Evolutionary conservation across 2,113 vertebrate species (phyloP), one percentile per base, ranked within the genome.

Genomic region (Toxostoma redivivum): DNA sequence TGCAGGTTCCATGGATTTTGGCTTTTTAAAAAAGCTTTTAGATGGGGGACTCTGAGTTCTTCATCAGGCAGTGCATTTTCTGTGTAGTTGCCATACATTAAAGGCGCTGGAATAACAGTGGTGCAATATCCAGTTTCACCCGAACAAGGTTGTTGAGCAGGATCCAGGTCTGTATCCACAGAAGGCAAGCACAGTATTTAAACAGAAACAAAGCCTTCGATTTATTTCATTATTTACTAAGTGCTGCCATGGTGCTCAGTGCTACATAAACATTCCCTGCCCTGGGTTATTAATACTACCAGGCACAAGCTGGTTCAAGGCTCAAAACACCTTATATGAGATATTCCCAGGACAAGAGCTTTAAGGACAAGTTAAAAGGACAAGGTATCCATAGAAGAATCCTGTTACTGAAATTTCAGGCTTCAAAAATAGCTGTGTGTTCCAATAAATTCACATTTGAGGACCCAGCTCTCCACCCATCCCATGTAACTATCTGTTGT

Each of bases 191-290:
- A 92, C 14, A 53, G 28, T 79, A 70, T 71, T 95, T 88, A 95
- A 95, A 94, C 60, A 84, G 76, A 83, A 93, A 96, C 76, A 80
- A 88, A 92, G 69, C 40, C 73, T 77, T 47, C 27, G 48, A 96
- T 90, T 94, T 95, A 93, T 90, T 95, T 95, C 69, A 88, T 94
- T 97, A 95, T 95, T 96, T 95, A 84, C 85, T 61, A 83, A 93
- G 80, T 81, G 92, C 90, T 83, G 60, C 81, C 94, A 96, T 78
- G 76, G 92, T 90, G 90, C 86, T 90, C 45, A 38, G 85, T 61
- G 44, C 90, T 86, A 86, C 57, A 90, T 81, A 96, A 96, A 97
- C 82, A 90, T 74, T 92, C 21, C 15, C 80, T 90, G 85, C 76
- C 48, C 30, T 0, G 1, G 77, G 92, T 94, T 83, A 90, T 90